phyloP scores from a whole-genome alignment of 2,888 invertebrate genomes.

The Smittia sp. region DNA sequence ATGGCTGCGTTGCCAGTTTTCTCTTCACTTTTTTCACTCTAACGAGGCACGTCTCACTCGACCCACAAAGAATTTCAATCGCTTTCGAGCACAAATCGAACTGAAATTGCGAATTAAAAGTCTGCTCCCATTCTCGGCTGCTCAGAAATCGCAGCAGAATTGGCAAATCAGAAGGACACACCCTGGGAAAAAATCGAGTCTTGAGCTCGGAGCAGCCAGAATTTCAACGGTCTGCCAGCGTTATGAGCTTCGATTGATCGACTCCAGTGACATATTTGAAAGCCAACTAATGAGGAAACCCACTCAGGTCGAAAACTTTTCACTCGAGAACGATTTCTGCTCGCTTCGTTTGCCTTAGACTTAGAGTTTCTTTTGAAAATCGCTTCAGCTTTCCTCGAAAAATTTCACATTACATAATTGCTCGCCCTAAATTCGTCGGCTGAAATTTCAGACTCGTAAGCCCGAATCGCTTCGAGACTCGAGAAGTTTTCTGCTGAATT shows the following conservation, averaged over 20 bases:
- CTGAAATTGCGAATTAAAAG: conserved; percentile 5
- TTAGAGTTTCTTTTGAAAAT: background rate
- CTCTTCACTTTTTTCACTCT: background rate
- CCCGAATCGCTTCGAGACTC: background rate
- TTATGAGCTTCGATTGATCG: background rate
- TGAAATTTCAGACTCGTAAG: background rate
- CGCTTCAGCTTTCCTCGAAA: background rate
- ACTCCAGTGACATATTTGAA: background rate
- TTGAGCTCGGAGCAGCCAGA: background rate
- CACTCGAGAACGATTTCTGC: too few species aligned
- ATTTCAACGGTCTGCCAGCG: background rate
- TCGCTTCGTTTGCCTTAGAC: background rate
- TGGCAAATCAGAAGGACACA: conserved; percentile 29
- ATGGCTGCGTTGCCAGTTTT: conserved; percentile 34
- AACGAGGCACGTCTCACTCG: conserved; percentile 8
- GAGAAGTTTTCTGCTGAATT: conserved; percentile 16
- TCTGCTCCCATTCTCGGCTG: background rate
- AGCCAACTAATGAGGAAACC: too few species aligned
- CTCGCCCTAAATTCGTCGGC: background rate
- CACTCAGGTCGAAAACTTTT: too few species aligned
- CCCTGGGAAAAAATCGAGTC: conserved; percentile 27
- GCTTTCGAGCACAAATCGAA: background rate
- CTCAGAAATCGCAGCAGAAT: background rate
- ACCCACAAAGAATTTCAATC: conserved; percentile 32
- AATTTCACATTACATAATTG: conserved; percentile 19